phyloP scores from a whole-genome alignment of 2,888 invertebrate genomes.

The Venustoraphidia nigricollis region DNA sequence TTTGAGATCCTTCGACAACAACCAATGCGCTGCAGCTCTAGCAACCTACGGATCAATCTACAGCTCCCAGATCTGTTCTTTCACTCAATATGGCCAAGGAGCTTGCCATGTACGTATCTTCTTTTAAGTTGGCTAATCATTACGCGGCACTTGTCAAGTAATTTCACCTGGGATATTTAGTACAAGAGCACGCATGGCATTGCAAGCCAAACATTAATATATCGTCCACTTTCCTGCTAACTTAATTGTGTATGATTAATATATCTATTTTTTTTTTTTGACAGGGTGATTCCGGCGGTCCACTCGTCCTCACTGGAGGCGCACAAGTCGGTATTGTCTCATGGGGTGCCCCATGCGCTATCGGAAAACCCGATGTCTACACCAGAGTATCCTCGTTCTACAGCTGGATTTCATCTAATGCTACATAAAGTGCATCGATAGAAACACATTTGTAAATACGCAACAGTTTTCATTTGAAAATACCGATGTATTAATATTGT shows the following conservation, averaged over 20 bases:
- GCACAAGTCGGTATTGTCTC: constrained; percentile 34
- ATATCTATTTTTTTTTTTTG: background rate
- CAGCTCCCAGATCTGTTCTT: constrained; percentile 23
- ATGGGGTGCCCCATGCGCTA: constrained; percentile 30
- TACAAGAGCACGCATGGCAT: too few species aligned
- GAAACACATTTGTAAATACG: too few species aligned
- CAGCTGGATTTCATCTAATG: background rate
- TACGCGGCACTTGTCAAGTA: too few species aligned
- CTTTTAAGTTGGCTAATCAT: too few species aligned
- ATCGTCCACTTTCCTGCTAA: too few species aligned
- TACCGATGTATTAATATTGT: too few species aligned
- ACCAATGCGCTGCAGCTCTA: constrained; percentile 21
- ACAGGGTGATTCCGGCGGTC: constrained; percentile 36
- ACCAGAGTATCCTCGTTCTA: background rate
- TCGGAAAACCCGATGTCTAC: constrained; percentile 19
- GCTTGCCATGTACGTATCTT: constrained; percentile 24
- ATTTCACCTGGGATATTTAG: too few species aligned
- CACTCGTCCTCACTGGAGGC: constrained; percentile 27
- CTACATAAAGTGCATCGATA: too few species aligned
- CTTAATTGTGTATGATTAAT: too few species aligned
- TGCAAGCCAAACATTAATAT: too few species aligned
- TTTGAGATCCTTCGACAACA: constrained; percentile 16
- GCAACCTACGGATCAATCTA: constrained; percentile 21
- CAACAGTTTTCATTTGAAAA: too few species aligned
- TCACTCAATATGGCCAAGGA: constrained; percentile 24